Percentiles rank a stretch among this genome's conserved stretches.
phyloP scores from a whole-genome alignment of 2,113 vertebrate genomes.

The Crotalus tigris region DNA sequence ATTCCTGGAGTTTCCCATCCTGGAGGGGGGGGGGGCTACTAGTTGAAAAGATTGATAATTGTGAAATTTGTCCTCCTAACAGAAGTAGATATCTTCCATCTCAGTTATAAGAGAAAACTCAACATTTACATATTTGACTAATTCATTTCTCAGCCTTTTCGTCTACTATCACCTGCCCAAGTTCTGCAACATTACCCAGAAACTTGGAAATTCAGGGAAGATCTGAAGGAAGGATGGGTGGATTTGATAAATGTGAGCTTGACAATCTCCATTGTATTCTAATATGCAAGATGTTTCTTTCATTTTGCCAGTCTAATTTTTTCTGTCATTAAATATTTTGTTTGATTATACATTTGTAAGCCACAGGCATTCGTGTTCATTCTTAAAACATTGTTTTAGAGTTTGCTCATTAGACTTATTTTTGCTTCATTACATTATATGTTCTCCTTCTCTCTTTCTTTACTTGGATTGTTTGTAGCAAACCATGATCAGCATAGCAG shows the following conservation, averaged over 20 bases:
- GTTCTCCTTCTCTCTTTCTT: background rate
- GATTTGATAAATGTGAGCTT: background rate
- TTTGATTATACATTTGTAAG: background rate
- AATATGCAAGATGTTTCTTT: background rate
- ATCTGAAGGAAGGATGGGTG: background rate
- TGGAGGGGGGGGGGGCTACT: background rate
- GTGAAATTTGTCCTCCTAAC: background rate
- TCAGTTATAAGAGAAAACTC: background rate
- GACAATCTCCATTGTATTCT: background rate
- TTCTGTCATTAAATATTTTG: background rate
- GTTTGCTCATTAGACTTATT: background rate
- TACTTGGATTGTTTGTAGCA: background rate
- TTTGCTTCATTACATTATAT: background rate
- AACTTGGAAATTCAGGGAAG: background rate
- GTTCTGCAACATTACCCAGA: background rate
- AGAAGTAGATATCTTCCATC: background rate
- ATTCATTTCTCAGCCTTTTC: background rate
- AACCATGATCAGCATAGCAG: background rate
- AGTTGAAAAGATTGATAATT: background rate
- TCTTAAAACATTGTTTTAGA: background rate
- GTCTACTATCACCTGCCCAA: background rate
- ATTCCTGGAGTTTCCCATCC: background rate
- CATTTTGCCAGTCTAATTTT: background rate
- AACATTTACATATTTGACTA: background rate
- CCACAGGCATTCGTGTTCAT: background rate